Percentiles rank a stretch among this genome's conserved stretches.
phyloP scores from a whole-genome alignment of 2,113 vertebrate genomes.

The Sciurus niger region DNA sequence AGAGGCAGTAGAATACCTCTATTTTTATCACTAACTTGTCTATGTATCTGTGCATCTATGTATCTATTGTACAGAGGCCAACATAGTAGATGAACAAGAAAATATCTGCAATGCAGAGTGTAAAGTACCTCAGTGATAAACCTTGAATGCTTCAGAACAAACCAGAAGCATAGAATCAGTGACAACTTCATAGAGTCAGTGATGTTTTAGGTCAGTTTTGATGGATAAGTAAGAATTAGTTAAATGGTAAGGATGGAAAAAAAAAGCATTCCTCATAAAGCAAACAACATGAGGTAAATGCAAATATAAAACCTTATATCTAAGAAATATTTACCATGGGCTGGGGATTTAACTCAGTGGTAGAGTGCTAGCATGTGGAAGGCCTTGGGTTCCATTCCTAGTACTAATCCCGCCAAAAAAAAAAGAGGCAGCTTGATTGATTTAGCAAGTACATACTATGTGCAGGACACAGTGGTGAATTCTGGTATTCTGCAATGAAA shows the following conservation, averaged over 20 bases:
- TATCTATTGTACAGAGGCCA: background rate
- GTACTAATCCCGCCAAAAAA: no score
- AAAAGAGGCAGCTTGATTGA: background rate
- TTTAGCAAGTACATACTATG: background rate
- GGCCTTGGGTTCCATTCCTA: no score
- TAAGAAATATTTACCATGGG: background rate
- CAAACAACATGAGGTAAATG: background rate
- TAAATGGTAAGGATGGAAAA: background rate
- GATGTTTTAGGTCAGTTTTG: background rate
- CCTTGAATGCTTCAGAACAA: background rate
- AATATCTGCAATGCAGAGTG: background rate
- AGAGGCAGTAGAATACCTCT: background rate
- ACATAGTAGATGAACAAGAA: background rate
- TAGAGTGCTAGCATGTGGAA: no score
- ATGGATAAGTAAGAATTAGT: background rate
- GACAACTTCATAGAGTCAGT: background rate
- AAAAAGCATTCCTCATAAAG: background rate
- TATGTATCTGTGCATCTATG: background rate
- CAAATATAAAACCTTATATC: background rate
- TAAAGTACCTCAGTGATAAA: background rate
- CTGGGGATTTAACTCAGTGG: no score
- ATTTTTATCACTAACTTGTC: background rate
- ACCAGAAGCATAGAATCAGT: background rate
- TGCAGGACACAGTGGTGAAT: background rate
- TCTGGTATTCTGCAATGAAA: background rate